These are phyloP conservation scores for Mobula hypostoma DNA, from an alignment of 2,113 vertebrate species.

Conservation along the genomic window DNA sequence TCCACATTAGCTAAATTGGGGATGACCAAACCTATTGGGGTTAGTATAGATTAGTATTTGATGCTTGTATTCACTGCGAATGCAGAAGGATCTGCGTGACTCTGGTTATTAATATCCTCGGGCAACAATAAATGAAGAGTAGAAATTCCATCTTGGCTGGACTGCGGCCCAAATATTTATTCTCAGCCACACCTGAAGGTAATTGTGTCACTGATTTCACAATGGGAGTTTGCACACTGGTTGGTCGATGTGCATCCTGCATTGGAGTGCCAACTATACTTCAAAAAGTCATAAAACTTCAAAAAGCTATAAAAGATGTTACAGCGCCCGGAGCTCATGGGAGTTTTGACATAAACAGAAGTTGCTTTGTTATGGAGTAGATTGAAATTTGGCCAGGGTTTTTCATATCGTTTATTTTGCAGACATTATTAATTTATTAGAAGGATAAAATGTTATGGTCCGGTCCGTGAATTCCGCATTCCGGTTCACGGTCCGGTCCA, in stretches of 20 bases:
- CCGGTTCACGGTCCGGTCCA: no score
- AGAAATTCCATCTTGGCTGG: not conserved
- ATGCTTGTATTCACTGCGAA: no score
- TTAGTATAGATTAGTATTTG: no score
- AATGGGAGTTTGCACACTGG: not conserved
- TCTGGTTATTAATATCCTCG: not conserved
- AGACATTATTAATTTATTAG: no score
- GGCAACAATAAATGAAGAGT: not conserved
- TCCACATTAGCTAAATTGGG: no score
- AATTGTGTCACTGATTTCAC: not conserved
- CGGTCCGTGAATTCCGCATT: no score
- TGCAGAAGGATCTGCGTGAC: no score
- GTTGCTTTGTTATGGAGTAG: not conserved
- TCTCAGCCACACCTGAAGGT: not conserved
- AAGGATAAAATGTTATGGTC: no score
- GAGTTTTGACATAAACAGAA: not conserved
- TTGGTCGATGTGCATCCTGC: not conserved
- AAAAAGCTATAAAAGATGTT: no score
- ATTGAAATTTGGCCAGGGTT: not conserved
- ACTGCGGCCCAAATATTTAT: not conserved
- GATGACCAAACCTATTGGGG: no score
- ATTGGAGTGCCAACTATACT: not conserved
- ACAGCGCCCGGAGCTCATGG: not conserved
- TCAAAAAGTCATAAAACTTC: no score
- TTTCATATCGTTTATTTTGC: not conserved